Base-by-base conservation (phyloP, 2,113 vertebrate genomes). In the Pachypanchax playfairii region DNA sequence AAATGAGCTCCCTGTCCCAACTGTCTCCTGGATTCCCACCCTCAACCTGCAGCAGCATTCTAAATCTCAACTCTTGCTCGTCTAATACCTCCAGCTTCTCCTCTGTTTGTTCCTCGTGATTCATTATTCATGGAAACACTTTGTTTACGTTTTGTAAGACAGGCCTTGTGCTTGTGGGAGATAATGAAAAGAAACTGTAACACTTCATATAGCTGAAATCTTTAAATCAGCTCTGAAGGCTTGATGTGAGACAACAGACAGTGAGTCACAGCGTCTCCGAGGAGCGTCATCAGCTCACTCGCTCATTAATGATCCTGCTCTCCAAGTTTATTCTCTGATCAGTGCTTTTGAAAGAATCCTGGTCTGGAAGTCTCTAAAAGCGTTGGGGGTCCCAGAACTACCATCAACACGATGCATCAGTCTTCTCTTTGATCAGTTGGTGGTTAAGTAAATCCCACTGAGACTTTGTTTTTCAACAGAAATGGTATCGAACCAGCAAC, bases 51-150 rank as follows among this genome's bases (percentile, higher is more conserved):
- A 36, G 44, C 29, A n/a, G n/a, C n/a, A n/a, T n/a, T n/a, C n/a
- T n/a, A n/a, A n/a, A n/a, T 18, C 18, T 36, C 44, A 24, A 22
- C 17, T 26, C 44, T 52, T 26, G 15, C 39, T 25, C 10, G 58
- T 17, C 25, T 22, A 18, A 25, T 46, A 52, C n/a, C 50, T 59
- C 42, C 47, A 36, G 31, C 4, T 17, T 51, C 20, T n/a, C 69
- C 70, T 55, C 73, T 73, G 52, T 67, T 74, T 67, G 63, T 70
- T 63, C 60, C 77, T 71, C n/a, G 21, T n/a, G 2, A 65, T 71
- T 52, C 6, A 62, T 68, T 47, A 58, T 65, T 71, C 29, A 70
- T 60, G n/a, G 44, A 33, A 47, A 25, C 33, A 15, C 43, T 54
- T 66, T 66, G 42, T 54, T 63, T 63, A 18, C 55, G 54, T 22